Evolutionary conservation across 2,888 invertebrate species (phyloP).

Genomic region (Mechanitis messenoides): DNA sequence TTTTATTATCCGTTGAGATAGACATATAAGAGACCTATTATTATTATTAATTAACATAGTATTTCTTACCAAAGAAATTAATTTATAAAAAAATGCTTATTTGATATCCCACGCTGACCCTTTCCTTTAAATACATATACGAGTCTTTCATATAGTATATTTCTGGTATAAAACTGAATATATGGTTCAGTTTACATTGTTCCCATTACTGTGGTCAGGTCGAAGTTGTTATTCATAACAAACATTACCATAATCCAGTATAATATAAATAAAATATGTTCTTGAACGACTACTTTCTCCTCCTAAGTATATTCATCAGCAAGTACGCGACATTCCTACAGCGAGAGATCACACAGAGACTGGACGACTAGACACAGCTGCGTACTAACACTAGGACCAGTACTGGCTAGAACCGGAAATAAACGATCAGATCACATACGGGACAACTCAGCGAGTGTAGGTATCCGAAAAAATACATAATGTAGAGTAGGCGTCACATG

Average conservation of each 20-base stretch:
- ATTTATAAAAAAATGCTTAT: no score
- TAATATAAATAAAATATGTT: slow-evolving; percentile 12
- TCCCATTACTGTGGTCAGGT: background rate
- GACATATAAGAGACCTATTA: no score
- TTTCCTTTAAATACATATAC: no score
- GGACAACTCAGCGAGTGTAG: slow-evolving; percentile 35
- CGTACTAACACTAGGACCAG: background rate
- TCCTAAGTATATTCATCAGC: slow-evolving; percentile 22
- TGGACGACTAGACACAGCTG: background rate
- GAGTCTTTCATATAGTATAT: no score
- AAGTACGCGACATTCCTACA: slow-evolving; percentile 23
- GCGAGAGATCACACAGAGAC: slow-evolving; percentile 12
- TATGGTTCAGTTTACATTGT: no score
- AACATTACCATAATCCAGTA: slow-evolving; percentile 6
- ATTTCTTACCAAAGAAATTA: no score
- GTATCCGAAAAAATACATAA: slow-evolving; percentile 63
- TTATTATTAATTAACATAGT: no score
- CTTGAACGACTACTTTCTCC: slow-evolving; percentile 15
- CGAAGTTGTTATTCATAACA: slow-evolving; percentile 9
- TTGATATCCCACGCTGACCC: no score
- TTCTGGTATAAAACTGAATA: no score
- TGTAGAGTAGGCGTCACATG: slow-evolving; percentile 68
- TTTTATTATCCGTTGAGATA: no score
- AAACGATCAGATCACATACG: background rate
- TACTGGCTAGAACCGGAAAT: background rate